phyloP scores from a whole-genome alignment of 2,888 invertebrate genomes.

The Lacanobia wlatinum region DNA sequence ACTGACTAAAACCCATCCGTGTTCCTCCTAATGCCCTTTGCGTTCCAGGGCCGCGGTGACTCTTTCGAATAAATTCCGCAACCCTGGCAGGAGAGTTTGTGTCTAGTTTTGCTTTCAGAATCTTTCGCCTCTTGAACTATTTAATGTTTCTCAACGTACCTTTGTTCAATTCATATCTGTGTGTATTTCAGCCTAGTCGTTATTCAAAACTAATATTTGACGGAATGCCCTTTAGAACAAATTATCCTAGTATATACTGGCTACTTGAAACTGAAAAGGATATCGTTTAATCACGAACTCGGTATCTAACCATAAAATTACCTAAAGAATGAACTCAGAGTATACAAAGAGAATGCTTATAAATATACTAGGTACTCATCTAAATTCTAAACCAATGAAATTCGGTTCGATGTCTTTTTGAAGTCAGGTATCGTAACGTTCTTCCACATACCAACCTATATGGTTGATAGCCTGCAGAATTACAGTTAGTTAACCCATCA shows the following conservation, averaged over 20 bases:
- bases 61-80: too few relatives aligned
- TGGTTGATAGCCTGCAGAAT: slow-evolving; percentile 11
- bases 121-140: neutral
- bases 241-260: neutral
- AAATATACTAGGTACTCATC: neutral
- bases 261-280: neutral
- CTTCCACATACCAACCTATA: slow-evolving; percentile 27
- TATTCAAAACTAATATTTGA: slow-evolving; percentile 16
- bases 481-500: slow-evolving; percentile 47
- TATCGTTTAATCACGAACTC: neutral
- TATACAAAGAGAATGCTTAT: neutral
- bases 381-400: slow-evolving; percentile 10
- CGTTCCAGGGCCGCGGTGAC: too few relatives aligned
- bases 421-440: slow-evolving; percentile 4
- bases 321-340: too few relatives aligned
- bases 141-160: neutral
- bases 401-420: slow-evolving; percentile 8
- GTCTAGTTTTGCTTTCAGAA: neutral
- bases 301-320: neutral
- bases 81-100: too few relatives aligned
- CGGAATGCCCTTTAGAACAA: neutral
- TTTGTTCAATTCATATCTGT: neutral
- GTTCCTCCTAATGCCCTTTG: too few relatives aligned
- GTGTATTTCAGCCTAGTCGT: neutral
- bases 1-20: too few relatives aligned